These are phyloP conservation scores for Euphysa ruthae DNA, from an alignment of 30 jellyfish, hydroid and myxozoan species.

Conservation along the genomic window DNA sequence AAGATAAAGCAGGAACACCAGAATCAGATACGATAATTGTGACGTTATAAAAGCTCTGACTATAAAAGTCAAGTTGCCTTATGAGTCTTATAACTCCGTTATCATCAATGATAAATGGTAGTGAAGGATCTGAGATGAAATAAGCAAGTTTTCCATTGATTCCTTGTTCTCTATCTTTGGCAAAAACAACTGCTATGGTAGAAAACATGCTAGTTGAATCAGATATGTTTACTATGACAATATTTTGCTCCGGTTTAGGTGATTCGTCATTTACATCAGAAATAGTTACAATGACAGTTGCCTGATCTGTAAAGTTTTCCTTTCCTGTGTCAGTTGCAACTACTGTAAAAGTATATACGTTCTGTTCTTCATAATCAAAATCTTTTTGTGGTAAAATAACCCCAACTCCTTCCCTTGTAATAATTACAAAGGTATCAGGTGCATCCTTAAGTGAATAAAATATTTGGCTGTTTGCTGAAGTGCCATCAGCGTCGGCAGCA, in stretches of 20 bases:
- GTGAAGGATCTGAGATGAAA: slow-evolving; percentile 16
- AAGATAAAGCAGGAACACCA: slow-evolving; percentile 26
- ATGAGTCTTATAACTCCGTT: slow-evolving; percentile 29
- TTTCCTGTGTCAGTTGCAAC: slow-evolving; percentile 39
- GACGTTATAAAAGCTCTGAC: slow-evolving; percentile 1
- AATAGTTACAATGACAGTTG: slow-evolving; percentile 22
- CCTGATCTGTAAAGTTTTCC: slow-evolving; percentile 10
- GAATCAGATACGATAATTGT: slow-evolving; percentile 15
- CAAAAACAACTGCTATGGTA: slow-evolving; percentile 23
- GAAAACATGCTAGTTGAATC: slow-evolving; percentile 45
- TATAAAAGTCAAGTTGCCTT: slow-evolving; percentile 17
- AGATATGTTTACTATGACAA: slow-evolving; percentile 26
- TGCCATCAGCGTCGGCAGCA: slow-evolving; percentile 31
- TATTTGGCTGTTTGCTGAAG: slow-evolving; percentile 13
- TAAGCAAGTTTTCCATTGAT: slow-evolving; percentile 16
- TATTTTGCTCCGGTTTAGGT: slow-evolving; percentile 30
- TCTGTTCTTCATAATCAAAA: slow-evolving; percentile 59
- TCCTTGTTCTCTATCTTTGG: slow-evolving; percentile 41
- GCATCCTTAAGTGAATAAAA: slow-evolving; percentile 54
- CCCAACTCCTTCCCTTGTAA: slow-evolving; percentile 33
- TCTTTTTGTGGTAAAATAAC: slow-evolving; percentile 23
- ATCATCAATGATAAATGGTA: slow-evolving; percentile 21
- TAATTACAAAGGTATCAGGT: slow-evolving; percentile 23
- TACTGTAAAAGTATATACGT: slow-evolving; percentile 37
- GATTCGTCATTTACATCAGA: slow-evolving; percentile 39